Evolutionary conservation across 2,797 vertebrate species (phyloP).

Genomic region (Sardinella longiceps): DNA sequence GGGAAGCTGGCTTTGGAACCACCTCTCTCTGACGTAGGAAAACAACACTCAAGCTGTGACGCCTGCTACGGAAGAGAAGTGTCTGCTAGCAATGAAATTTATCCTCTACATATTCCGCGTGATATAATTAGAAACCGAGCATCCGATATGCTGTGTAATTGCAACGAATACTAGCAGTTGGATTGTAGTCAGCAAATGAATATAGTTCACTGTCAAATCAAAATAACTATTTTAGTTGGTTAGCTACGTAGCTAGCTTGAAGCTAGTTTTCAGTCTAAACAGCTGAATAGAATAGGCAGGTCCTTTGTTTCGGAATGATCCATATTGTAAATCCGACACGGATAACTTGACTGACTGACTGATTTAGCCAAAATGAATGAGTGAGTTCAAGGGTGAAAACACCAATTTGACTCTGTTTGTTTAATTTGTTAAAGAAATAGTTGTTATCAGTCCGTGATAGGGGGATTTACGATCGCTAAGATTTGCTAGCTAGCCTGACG

Average conservation of each 20-base stretch:
- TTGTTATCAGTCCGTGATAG: slow-evolving; percentile 13
- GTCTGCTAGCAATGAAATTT: neutral
- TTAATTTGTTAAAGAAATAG: neutral
- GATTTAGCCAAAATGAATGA: neutral
- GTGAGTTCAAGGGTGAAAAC: neutral
- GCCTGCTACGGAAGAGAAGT: slow-evolving; percentile 24
- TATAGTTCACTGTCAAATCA: slow-evolving; percentile 1
- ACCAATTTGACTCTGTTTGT: neutral
- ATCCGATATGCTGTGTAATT: slow-evolving; percentile 5
- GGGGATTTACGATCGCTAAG: slow-evolving; percentile 1
- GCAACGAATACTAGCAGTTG: neutral
- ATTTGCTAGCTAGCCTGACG: neutral
- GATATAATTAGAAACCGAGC: neutral
- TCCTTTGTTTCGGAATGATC: slow-evolving; percentile 28
- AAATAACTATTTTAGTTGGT: neutral
- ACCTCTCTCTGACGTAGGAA: slow-evolving; percentile 36
- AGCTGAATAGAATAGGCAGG: slow-evolving; percentile 17
- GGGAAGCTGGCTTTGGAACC: neutral
- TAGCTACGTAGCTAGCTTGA: neutral
- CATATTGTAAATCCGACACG: slow-evolving; percentile 7
- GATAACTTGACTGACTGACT: neutral
- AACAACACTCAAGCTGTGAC: slow-evolving; percentile 44
- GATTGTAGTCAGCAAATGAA: neutral
- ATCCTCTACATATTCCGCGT: neutral
- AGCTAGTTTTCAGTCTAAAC: slow-evolving; percentile 21